Evolutionary conservation across 2,113 vertebrate species (phyloP).

Genomic region (Dasyurus viverrinus): DNA sequence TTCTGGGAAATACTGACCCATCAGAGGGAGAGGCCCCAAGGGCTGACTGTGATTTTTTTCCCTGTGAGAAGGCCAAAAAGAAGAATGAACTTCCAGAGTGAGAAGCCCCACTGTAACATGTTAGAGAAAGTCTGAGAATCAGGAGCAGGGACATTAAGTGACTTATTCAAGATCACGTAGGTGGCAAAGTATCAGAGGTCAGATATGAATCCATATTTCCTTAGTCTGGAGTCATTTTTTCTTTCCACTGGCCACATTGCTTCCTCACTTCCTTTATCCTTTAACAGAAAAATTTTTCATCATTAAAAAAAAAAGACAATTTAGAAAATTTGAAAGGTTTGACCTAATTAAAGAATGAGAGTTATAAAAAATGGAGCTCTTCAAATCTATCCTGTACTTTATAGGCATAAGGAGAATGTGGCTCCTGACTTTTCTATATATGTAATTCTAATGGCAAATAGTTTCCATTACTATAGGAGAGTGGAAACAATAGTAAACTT

Average conservation of each 20-base stretch:
- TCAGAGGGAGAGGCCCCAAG: not conserved
- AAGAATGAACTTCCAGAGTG: not conserved
- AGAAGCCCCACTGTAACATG: not conserved
- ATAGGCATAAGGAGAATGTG: accelerated
- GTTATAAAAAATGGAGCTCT: not conserved
- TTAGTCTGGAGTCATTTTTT: not conserved
- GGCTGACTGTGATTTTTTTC: not conserved
- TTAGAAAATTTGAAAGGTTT: not conserved
- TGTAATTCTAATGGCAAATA: not conserved
- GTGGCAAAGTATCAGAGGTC: not conserved
- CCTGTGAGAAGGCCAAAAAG: not conserved
- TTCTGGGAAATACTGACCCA: not conserved
- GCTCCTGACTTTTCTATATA: not conserved
- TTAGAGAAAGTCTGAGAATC: not conserved
- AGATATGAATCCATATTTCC: not conserved
- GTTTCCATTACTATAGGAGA: not conserved
- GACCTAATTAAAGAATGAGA: not conserved
- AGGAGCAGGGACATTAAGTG: not conserved
- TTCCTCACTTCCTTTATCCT: not conserved
- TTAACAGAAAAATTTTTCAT: not conserved
- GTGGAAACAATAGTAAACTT: not conserved
- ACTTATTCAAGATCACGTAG: not conserved
- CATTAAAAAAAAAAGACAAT: not conserved
- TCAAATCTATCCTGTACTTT: not conserved
- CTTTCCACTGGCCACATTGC: not conserved